Evolutionary conservation across 2,797 vertebrate genomes (phyloP).

Genomic region (Phaenicophaeus curvirostris): DNA sequence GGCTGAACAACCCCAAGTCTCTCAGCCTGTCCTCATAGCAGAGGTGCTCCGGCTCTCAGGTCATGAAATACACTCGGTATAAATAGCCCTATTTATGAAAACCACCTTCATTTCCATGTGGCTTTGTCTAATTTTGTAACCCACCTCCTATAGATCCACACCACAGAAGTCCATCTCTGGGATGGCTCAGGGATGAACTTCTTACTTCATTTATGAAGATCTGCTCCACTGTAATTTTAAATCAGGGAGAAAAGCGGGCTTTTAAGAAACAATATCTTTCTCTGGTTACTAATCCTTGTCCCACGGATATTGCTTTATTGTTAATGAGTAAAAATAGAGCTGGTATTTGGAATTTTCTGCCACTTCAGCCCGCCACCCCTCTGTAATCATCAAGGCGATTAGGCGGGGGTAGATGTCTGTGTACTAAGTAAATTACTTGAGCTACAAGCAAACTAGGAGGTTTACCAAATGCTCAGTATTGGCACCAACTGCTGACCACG

Average conservation of each 20-base stretch:
- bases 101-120: neutral
- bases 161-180: neutral
- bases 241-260: neutral
- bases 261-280: constrained; percentile 21
- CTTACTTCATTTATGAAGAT: neutral
- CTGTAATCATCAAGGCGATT: constrained; percentile 39
- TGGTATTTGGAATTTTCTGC: constrained; percentile 31
- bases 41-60: no score
- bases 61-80: neutral
- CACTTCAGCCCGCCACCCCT: neutral
- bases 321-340: constrained; percentile 47
- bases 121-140: neutral
- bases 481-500: constrained; percentile 42
- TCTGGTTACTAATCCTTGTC: constrained; percentile 47
- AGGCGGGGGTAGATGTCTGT: constrained; percentile 12
- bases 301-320: constrained; percentile 3
- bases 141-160: neutral
- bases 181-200: neutral
- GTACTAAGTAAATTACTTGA: constrained; percentile 45
- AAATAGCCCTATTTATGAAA: neutral
- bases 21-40: no score
- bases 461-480: constrained; percentile 41
- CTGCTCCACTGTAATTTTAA: constrained; percentile 2
- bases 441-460: constrained; percentile 52
- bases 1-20: no score